Base-by-base conservation (phyloP, 2,888 invertebrate genomes). In the Tipula confusa region DNA sequence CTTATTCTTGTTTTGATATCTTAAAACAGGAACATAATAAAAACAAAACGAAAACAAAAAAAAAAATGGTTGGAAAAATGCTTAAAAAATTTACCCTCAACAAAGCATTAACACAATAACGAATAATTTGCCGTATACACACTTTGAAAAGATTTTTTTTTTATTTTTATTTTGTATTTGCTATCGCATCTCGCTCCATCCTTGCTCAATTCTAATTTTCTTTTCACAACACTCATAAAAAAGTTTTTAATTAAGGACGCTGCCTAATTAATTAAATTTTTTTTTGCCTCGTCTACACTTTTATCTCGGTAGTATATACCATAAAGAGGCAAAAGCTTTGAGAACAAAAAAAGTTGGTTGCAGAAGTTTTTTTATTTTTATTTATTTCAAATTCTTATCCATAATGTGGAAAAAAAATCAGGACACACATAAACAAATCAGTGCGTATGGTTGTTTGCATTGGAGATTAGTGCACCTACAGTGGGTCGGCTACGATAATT, bases 241-340 rank as follows among this genome's bases (percentile, higher is more conserved):
- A 64, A 64, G 64, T 64, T 64, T 64, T 64, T 64, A 64, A 64
- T 64, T 64, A 64, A 64, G 64, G 64, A 64, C 64, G 64, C 64
- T 64, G 64, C 64, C 64, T 64, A 64, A 64, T 64, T 64, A 64
- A 64, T 64, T 64, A n/a, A n/a, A n/a, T 64, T 64, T 24, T 64
- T 64, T 64, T 64, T 18, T 24, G 64, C 64, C 64, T 64, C 2
- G 9, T 64, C 18, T 43, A 43, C n/a, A 36, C 15, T 15, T 43
- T 4, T 15, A 33, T 33, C 33, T 33, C 33, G 6, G 6, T 33
- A 33, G 6, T 15, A 15, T 4, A 36, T 36, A 36, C 11, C 15
- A 7, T 43, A 43, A 0, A 36, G 9, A 43, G 15, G 43, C 43
- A 43, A 43, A 15, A 24, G 64, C 64, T 18, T 64, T 24, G 64